Conservation (phyloP, 2,797 vertebrate genomes). For the Gambusia yucatana region DNA sequence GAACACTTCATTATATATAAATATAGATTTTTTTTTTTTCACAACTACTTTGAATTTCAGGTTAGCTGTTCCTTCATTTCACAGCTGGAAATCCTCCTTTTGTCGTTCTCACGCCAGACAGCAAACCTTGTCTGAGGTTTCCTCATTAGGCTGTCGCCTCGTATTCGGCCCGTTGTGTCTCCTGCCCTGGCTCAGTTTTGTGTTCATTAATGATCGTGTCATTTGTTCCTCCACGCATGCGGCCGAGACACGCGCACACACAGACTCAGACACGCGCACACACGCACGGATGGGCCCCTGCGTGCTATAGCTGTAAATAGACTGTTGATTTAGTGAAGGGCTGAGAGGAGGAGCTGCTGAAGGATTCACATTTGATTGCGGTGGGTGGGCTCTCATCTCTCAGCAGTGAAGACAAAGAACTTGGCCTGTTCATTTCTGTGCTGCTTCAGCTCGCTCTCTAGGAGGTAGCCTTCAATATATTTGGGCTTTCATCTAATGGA, state of each 20-base stretch:
- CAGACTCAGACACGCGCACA: constrained; percentile 10
- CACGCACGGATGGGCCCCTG: constrained; percentile 9
- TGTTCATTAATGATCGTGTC: constrained; percentile 59
- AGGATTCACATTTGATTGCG: constrained; percentile 70
- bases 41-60: not conserved
- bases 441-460: constrained; percentile 48
- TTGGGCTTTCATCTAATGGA: constrained; percentile 22
- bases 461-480: constrained; percentile 46
- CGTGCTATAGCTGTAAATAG: constrained; percentile 67
- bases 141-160: constrained; percentile 53
- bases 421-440: constrained; percentile 54
- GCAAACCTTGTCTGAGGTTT: constrained; percentile 32
- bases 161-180: constrained; percentile 52
- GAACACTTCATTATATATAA: not conserved
- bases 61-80: constrained; percentile 16
- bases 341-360: constrained; percentile 71
- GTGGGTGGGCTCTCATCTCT: constrained; percentile 77
- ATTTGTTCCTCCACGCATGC: constrained; percentile 34
- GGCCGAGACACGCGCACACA: not conserved
- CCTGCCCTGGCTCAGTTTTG: constrained; percentile 46
- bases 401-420: constrained; percentile 76
- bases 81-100: constrained; percentile 22
- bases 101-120: constrained; percentile 14
- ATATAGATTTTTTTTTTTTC: not conserved
- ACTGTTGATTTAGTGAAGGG: constrained; percentile 70